Evolutionary conservation across 2,113 vertebrate species (phyloP), one percentile per base, ranked within the genome.

Genomic region (Scopus umbretta): DNA sequence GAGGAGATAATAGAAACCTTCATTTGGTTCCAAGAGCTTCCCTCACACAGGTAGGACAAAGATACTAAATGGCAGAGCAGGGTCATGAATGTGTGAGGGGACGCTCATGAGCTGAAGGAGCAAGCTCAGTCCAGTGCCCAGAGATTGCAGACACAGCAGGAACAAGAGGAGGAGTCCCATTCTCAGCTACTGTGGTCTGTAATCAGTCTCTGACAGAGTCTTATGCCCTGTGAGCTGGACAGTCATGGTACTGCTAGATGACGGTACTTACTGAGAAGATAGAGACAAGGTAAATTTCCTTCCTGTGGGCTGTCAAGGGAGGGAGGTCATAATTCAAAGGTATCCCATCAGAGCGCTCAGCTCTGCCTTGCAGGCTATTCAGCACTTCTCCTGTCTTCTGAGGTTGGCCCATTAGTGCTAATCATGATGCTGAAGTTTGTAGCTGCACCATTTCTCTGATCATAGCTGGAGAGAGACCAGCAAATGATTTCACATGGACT

Each of bases 211-310:
- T 80, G 65, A 42, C 53, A 20, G 30, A 61, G 4, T 36, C 42
- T 70, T 8, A 11, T 2, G 8, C 16, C 20, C 50, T 3, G 0
- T n/a, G 56, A 63, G 13, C 52, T 52, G 20, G 4, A 56, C 6
- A 19, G 11, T 49, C 18, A 1, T 2, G 8, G 26, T 23, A 8
- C 27, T 82, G 49, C 15, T 26, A 10, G 19, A 29, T 4, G 1
- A 25, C 30, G 27, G 38, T 43, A 36, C 12, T 70, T 56, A 20
- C 0, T 0, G 30, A 82, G 12, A 81, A 62, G 25, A 22, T 6
- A 55, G 27, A 81, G 21, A 74, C 12, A 59, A 58, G 5, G 15
- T 40, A 43, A 47, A 63, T 74, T 81, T 89, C 26, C 38, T 43
- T 67, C 38, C 47, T 75, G 23, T 7, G 58, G 8, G 16, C 21